Evolutionary conservation across 2,113 vertebrate genomes (phyloP), one percentile per base, ranked within the genome.

Genomic region (Cyanistes caeruleus): DNA sequence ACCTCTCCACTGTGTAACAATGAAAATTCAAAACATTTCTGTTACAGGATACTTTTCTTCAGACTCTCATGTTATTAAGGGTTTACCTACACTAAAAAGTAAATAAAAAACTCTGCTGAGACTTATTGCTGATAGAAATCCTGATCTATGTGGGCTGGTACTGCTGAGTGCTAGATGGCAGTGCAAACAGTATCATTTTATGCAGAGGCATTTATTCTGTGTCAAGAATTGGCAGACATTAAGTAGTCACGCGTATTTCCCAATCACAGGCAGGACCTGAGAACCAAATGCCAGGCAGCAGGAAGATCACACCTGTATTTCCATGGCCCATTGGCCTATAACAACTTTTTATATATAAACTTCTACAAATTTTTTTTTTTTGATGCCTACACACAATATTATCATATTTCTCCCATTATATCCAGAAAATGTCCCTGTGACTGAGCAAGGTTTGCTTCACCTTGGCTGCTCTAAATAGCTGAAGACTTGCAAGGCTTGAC

Each of bases 321-420:
- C 59, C 43, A 3, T 4, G 30, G 63, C 18, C 25, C 56, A 28
- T 0, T 73, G 19, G 11, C n/a, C 43, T 8, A 0, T 19, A 69
- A 49, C 24, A 49, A 72, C 33, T 58, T 82, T 3, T 46, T 13
- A 25, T 15, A 53, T 4, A 5, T 17, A 63, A 63, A 63, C 22
- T 33, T 46, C 22, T 28, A 5, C 20, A 37, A 64, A n/a, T n/a
- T n/a, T 7, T 30, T 49, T 55, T 27, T 51, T 67, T 41, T 35
- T 79, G n/a, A 82, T 27, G 30, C 5, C 48, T 11, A 27, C 15
- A 46, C 18, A 72, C 2, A n/a, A 23, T 17, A 67, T 2, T 41
- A 11, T 2, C 7, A 0, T 8, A 55, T 33, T 62, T 46, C 27
- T 46, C 46, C 35, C 28, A 51, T 24, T 35, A 59, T 15, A 86